Conservation (phyloP, 2,113 vertebrate genomes). For the Pao palembangensis region DNA sequence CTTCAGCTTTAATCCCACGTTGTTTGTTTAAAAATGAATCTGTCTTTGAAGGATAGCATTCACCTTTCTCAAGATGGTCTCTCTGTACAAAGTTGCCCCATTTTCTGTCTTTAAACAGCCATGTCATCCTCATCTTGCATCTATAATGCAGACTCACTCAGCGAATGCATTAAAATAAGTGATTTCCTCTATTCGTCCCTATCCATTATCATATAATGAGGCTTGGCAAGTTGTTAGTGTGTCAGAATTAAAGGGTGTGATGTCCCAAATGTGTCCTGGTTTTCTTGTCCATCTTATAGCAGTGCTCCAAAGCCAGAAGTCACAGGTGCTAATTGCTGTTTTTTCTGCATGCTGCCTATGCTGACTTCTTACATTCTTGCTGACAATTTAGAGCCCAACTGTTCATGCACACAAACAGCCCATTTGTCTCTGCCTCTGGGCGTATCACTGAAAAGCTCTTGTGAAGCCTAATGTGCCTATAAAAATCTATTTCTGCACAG, state of each 20-base stretch:
- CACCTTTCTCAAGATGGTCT: conserved; percentile 28
- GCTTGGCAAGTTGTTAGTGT: conserved; percentile 44
- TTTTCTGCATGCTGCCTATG: conserved; percentile 34
- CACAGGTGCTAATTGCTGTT: conserved; percentile 62
- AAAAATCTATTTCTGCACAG: conserved; percentile 32
- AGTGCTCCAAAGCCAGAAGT: conserved; percentile 37
- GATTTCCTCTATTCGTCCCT: conserved; percentile 46
- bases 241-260: conserved; percentile 47
- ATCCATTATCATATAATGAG: conserved; percentile 51
- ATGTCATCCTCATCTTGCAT: conserved; percentile 52
- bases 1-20: conserved; percentile 2
- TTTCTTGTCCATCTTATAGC: conserved; percentile 46
- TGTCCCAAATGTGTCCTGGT: conserved; percentile 50
- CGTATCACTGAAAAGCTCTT: conserved; percentile 40
- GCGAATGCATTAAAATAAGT: conserved; percentile 67
- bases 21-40: no score
- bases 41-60: conserved; percentile 48
- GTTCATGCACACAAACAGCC: conserved; percentile 53
- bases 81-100: conserved; percentile 23
- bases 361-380: conserved; percentile 36
- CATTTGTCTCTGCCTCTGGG: conserved; percentile 54
- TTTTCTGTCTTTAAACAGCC: conserved; percentile 35
- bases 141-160: conserved; percentile 70
- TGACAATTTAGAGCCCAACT: conserved; percentile 54
- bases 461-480: conserved; percentile 32